phyloP scores from a whole-genome alignment of 2,113 vertebrate species.

The Vidua chalybeata region DNA sequence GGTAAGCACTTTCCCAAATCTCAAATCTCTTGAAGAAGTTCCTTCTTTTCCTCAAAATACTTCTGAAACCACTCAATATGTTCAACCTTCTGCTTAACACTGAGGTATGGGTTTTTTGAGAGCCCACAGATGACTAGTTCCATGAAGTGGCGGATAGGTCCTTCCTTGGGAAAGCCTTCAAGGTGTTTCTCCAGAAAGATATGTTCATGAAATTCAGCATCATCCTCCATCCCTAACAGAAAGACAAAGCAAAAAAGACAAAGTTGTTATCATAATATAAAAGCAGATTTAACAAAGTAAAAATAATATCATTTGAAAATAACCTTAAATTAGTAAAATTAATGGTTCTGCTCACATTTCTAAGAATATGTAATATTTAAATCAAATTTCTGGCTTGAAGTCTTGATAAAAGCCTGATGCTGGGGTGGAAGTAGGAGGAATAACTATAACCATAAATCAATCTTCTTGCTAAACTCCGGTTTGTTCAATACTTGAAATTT shows the following conservation, averaged over 20 bases:
- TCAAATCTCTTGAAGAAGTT: slow-evolving; percentile 81
- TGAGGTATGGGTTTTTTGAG: slow-evolving; percentile 87
- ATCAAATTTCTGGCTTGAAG: background rate
- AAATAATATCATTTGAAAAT: background rate
- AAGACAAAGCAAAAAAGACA: background rate
- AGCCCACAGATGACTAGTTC: slow-evolving; percentile 91
- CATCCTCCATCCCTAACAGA: slow-evolving; percentile 87
- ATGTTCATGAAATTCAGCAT: slow-evolving; percentile 92
- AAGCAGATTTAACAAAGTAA: background rate
- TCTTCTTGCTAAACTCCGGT: background rate
- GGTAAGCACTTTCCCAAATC: background rate
- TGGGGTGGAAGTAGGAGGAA: background rate
- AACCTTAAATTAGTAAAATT: background rate
- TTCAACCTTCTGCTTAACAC: slow-evolving; percentile 87
- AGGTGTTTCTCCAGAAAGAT: slow-evolving; percentile 91
- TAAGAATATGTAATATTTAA: background rate
- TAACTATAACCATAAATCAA: background rate
- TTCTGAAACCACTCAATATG: slow-evolving; percentile 94
- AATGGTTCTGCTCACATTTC: background rate
- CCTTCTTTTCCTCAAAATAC: slow-evolving; percentile 90
- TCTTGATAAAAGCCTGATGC: background rate
- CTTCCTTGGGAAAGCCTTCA: slow-evolving; percentile 84
- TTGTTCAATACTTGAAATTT: background rate
- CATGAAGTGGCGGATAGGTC: slow-evolving; percentile 95
- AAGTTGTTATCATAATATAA: background rate